Base-by-base conservation (phyloP, 1,140 invertebrate species). In the Parasteatoda tepidariorum region DNA sequence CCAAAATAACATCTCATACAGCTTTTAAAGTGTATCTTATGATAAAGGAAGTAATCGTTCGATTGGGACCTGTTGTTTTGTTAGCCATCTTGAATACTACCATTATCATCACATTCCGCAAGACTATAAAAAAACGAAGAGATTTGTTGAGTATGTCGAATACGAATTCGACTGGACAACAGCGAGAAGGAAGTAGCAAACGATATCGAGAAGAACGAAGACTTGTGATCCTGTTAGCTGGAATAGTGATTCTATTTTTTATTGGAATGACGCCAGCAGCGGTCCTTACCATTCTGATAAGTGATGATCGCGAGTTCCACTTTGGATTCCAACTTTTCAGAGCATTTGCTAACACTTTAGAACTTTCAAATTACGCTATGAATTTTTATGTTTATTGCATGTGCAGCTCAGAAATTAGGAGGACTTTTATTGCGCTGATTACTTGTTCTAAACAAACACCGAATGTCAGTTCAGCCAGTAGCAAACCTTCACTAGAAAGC, bases 351-450 rank as follows among this genome's bases (percentile, higher is more conserved):
- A 94, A 94, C 88, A 89, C 94, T 15, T 87, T 94, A 83, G 94
- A 94, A 88, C 90, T 94, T 26, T 92, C 91, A 79, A 94, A 94
- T 88, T 94, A 94, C 86, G 94, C 94, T 54, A 91, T 94, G 59
- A 94, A 93, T 3, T 94, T 94, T 89, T 94, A 94, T 87, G 94
- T 94, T 57, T 94, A 94, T 88, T 94, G 93, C 84, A 88, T 94
- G 62, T 94, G 94, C 87, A 94, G 93, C 38, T 92, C 93, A 86
- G 93, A 94, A 85, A 94, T 94, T 86, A 91, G 93, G 15, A 92
- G 91, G 85, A 94, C 93, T 0, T 89, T 94, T 83, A 88, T 94
- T 31, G 89, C 91, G 26, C 82, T 88, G 28, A 86, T 88, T 68
- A 79, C 59, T 5, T 84, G 75, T 30, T 67, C 55, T 2, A 84